These are phyloP conservation scores for Vireo altiloquus DNA, from an alignment of 2,113 vertebrate species.

Conservation along the genomic window DNA sequence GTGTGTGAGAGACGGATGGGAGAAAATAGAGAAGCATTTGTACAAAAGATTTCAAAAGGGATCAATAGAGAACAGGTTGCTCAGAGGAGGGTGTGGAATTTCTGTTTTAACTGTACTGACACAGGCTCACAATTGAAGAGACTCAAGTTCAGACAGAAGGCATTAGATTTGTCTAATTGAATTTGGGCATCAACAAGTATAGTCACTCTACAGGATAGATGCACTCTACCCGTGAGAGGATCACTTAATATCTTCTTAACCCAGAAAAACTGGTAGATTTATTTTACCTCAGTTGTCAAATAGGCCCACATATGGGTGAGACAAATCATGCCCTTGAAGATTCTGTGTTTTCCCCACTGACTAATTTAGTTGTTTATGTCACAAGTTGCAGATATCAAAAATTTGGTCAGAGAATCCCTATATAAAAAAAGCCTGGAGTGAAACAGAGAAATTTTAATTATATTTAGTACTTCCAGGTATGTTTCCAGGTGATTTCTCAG, in stretches of 20 bases:
- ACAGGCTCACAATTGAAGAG: background rate
- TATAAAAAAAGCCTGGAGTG: background rate
- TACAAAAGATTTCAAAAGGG: background rate
- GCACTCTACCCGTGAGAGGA: background rate
- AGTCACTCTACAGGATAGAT: background rate
- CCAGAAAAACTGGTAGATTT: background rate
- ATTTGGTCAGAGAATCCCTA: background rate
- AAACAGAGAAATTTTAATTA: background rate
- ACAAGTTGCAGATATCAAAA: background rate
- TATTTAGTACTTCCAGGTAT: background rate
- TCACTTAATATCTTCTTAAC: background rate
- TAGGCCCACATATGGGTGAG: background rate
- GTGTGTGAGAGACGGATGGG: background rate
- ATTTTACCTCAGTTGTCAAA: background rate
- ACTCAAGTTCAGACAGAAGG: background rate
- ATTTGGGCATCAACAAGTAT: background rate
- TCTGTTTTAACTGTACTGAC: background rate
- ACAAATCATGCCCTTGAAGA: background rate
- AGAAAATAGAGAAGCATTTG: background rate
- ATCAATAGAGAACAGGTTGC: accelerated
- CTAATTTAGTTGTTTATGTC: background rate
- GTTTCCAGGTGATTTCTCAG: background rate
- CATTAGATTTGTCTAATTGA: background rate
- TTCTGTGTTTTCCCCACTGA: background rate
- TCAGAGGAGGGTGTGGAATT: background rate